Base-by-base conservation (phyloP, 2,888 invertebrate genomes). In the Phalera bucephala region DNA sequence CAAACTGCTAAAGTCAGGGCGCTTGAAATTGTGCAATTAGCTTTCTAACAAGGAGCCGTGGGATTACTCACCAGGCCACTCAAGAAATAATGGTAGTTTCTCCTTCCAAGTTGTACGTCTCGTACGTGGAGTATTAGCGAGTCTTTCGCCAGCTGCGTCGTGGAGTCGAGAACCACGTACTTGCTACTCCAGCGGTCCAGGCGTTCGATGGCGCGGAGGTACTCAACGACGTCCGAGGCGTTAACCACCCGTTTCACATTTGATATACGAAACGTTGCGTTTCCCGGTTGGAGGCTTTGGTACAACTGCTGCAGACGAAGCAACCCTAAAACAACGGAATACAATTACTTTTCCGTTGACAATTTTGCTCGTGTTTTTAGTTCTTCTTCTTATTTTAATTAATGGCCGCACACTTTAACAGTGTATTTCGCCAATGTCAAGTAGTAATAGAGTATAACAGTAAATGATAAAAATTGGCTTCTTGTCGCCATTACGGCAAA, bases 281-380 rank as follows among this genome's bases (percentile, higher is more conserved):
- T 94, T 22, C 96, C 95, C 2, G 96, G 95, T 42, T 93, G 93
- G 65, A 97, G 90, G 42, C 94, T 94, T 80, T 97, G 96, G 82
- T 97, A 97, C 65, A 98, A 93, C 81, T 97, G 96, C 77, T 98
- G 97, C 43, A 98, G 91, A 49, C 98, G 93, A 50, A 97, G 91
- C 36, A 98, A 88, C 57, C 98, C 98, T 98, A 48, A 35, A 52
- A 25, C n/a, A 21, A 17, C n/a, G n/a, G n/a, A n/a, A n/a, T n/a
- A n/a, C n/a, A n/a, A n/a, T n/a, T n/a, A n/a, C n/a, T n/a, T n/a
- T n/a, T n/a, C n/a, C n/a, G n/a, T n/a, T n/a, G n/a, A n/a, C n/a
- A n/a, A n/a, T n/a, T n/a, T n/a, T n/a, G n/a, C n/a, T n/a, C n/a
- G n/a, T n/a, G n/a, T n/a, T n/a, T n/a, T n/a, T n/a, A n/a, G n/a